Conservation (phyloP, 2,797 vertebrate species). For the Parambassis ranga region DNA sequence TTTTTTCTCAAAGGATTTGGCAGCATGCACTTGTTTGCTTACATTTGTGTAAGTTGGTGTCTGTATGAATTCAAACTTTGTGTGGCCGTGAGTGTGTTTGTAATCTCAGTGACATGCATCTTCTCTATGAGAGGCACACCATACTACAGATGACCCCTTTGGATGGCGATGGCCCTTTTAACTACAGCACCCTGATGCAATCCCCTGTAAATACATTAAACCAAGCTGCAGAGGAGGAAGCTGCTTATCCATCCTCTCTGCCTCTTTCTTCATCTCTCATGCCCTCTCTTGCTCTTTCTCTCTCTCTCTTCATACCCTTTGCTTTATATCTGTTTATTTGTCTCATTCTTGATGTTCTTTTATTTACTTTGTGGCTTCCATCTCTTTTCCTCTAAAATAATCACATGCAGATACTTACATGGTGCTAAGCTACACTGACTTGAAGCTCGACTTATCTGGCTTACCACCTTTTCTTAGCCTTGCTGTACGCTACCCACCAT, state of each 20-base stretch:
- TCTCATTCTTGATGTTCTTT: conserved; percentile 22
- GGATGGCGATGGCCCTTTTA: conserved; percentile 66
- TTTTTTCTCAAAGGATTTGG: conserved; percentile 31
- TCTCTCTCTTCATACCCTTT: background rate
- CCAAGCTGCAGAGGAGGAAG: conserved; percentile 62
- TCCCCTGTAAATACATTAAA: conserved; percentile 78
- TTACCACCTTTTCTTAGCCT: conserved; percentile 1
- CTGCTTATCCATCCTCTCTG: conserved; percentile 59
- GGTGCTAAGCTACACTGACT: conserved; percentile 4
- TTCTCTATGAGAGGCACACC: conserved; percentile 53
- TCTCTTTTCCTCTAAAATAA: conserved; percentile 6
- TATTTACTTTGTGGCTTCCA: conserved; percentile 8
- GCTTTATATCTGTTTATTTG: conserved; percentile 33
- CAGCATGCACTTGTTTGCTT: background rate
- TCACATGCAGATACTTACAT: conserved; percentile 8
- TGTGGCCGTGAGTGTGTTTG: conserved; percentile 5
- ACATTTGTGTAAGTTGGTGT: conserved; percentile 1
- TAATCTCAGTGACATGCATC: conserved; percentile 33
- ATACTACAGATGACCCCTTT: conserved; percentile 71
- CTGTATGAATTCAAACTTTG: conserved; percentile 6
- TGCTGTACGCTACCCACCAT: conserved; percentile 9
- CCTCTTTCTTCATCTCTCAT: conserved; percentile 18
- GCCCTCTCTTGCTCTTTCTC: conserved; percentile 9
- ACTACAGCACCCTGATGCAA: conserved; percentile 72
- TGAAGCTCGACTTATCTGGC: background rate